A percentile compares a stretch with the other conserved stretches of the same genome.
Evolutionary conservation across 2,888 invertebrate genomes (phyloP).

Genomic region (Lamproptera curius): DNA sequence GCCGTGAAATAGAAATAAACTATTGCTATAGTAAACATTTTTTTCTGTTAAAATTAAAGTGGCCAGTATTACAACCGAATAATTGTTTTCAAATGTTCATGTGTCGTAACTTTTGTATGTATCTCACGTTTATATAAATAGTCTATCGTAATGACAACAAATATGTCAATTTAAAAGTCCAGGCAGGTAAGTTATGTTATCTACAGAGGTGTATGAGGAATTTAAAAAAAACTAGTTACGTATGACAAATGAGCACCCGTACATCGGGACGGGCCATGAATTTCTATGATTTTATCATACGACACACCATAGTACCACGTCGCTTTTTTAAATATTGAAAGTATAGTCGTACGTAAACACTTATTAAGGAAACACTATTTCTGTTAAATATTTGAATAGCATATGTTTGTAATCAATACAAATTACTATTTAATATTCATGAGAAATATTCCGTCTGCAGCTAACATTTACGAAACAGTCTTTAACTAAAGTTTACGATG

Average conservation of each 20-base stretch:
- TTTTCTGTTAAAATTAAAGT: too few relatives aligned
- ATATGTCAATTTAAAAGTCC: constrained; percentile 3
- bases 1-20: too few relatives aligned
- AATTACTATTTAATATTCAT: too few relatives aligned
- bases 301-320: not conserved
- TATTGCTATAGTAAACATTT: too few relatives aligned
- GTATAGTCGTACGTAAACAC: not conserved
- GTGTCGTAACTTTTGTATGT: not conserved
- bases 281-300: constrained; percentile 6
- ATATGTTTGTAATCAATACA: not conserved
- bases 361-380: not conserved
- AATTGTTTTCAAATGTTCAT: too few relatives aligned
- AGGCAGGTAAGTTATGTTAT: not conserved
- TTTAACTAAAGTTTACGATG: too few relatives aligned
- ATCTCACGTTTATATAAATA: not conserved
- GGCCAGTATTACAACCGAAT: too few relatives aligned
- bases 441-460: too few relatives aligned
- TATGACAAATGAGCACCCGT: constrained; percentile 6
- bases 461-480: too few relatives aligned
- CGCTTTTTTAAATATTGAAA: not conserved
- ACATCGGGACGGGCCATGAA: constrained; percentile 7
- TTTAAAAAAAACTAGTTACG: constrained; percentile 2
- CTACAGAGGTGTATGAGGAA: not conserved
- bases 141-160: not conserved
- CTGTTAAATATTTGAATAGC: not conserved